Evolutionary conservation across 1,140 invertebrate genomes (phyloP), one percentile per base, ranked within the genome.

Genomic region (Gonatopus flavifemur): DNA sequence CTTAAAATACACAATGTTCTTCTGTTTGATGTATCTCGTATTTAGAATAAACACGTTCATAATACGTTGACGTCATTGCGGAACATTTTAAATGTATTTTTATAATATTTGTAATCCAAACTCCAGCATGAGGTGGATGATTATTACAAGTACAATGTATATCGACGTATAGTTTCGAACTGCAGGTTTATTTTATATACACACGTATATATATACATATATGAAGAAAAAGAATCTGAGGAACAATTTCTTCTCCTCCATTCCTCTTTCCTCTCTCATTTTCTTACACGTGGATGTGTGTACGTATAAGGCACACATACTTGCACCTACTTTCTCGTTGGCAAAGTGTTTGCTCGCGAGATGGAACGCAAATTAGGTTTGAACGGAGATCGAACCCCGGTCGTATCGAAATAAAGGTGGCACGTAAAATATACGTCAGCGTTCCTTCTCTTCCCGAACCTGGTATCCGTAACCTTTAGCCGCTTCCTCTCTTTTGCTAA

Each of bases 311-410:
- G 19, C 15, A 36, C 33, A 7, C 1, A 20, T 10, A 18, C 16
- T 18, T 3, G 13, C 4, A 36, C 1, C 3, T 33, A 13, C 16
- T 2, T n/a, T n/a, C n/a, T n/a, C n/a, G n/a, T n/a, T n/a, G n/a
- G n/a, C n/a, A 48, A 61, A 72, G 68, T 71, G 67, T 74, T 74
- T 75, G 67, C 69, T 70, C 64, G 67, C 55, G 66, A 70, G 58
- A 74, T 75, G 71, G 66, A 74, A 75, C 61, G 72, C 72, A 75
- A 75, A 74, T 75, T 75, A 74, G 67, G 67, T 75, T 74, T 72
- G 55, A 60, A 65, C 60, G 57, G 65, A 66, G 63, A 74, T 75
- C 64, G 64, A 72, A 70, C 51, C 59, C 62, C 44, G 49, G 50
- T 55, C 50, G 67, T 74, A 74, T 73, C 71, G 69, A 76, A 76